phyloP scores from a whole-genome alignment of 2,888 invertebrate species.

The Hypomecis atomaria region DNA sequence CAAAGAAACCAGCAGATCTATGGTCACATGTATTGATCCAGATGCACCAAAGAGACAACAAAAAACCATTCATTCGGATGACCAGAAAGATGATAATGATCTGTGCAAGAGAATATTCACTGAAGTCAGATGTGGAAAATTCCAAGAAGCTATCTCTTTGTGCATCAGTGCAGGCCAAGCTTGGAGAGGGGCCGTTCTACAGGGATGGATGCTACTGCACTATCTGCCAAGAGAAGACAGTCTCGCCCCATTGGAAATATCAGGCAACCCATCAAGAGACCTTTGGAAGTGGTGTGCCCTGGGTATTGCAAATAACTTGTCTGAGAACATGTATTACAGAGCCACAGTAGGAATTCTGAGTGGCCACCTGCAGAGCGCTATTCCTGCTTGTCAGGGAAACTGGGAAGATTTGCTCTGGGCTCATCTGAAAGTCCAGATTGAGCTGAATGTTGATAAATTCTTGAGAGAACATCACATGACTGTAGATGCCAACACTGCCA shows the following conservation, averaged over 20 bases:
- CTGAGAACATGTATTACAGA: conserved; percentile 83
- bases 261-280: conserved; percentile 93
- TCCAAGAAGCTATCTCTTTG: conserved; percentile 92
- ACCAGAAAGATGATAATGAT: conserved; percentile 89
- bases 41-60: conserved; percentile 94
- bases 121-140: conserved; percentile 93
- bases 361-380: conserved; percentile 91
- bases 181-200: conserved; percentile 95
- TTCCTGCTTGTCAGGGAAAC: conserved; percentile 89
- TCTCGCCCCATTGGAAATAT: conserved; percentile 83
- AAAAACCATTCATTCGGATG: conserved; percentile 92
- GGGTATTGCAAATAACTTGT: conserved; percentile 83
- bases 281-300: conserved; percentile 91
- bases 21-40: conserved; percentile 91
- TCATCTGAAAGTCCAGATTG: conserved; percentile 91
- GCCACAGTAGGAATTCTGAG: conserved; percentile 92
- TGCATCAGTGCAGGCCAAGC: conserved; percentile 95
- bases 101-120: conserved; percentile 86
- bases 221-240: conserved; percentile 90
- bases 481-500: conserved; percentile 73
- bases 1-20: conserved; percentile 71
- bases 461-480: conserved; percentile 77
- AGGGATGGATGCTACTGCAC: conserved; percentile 95
- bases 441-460: conserved; percentile 91
- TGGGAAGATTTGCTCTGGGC: conserved; percentile 98